Evolutionary conservation across 2,113 vertebrate genomes (phyloP), one percentile per base, ranked within the genome.

Genomic region (Rafetus swinhoei): DNA sequence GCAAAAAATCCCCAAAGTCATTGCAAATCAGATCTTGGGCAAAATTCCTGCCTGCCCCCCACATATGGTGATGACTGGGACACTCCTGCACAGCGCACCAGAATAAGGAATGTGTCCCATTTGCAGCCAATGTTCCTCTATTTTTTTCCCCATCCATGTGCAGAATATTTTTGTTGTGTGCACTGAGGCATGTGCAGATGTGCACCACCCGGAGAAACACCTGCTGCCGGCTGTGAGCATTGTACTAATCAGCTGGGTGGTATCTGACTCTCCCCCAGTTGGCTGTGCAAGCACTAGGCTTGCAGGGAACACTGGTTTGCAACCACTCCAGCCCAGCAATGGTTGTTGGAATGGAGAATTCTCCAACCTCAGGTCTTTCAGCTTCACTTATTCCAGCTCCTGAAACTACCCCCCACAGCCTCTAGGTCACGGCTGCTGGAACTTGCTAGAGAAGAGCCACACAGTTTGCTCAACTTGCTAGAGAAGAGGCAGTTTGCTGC

Each of bases 301-400:
- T 45, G 45, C 45, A 45, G 45, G 45, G 45, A 7, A 45, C 45
- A 45, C 45, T 45, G 45, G 6, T 45, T 45, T 45, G 29, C 62
- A 65, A 8, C 62, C 29, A 59, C 45, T 55, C 0, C 0, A 12
- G 27, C 50, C 39, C 19, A 45, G 25, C 16, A 12, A 24, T 32
- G n/a, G 6, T n/a, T 72, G 45, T 9, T 88, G 79, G 81, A 87
- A 69, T 27, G 0, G 13, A 35, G n/a, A 80, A 84, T 90, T 83
- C 65, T 77, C 50, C 55, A 76, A 77, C 35, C 83, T 81, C 15
- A 76, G 10, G 10, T 9, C 82, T 55, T 53, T 50, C 55, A 56
- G 1, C 87, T 84, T 72, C 39, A 76, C 18, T n/a, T 50, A 9
- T 72, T 85, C 3, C 45, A 86, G 35, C 5, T 32, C 54, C 57